Evolutionary conservation across 2,113 vertebrate genomes (phyloP), one percentile per base, ranked within the genome.

Genomic region (Abramis brama): DNA sequence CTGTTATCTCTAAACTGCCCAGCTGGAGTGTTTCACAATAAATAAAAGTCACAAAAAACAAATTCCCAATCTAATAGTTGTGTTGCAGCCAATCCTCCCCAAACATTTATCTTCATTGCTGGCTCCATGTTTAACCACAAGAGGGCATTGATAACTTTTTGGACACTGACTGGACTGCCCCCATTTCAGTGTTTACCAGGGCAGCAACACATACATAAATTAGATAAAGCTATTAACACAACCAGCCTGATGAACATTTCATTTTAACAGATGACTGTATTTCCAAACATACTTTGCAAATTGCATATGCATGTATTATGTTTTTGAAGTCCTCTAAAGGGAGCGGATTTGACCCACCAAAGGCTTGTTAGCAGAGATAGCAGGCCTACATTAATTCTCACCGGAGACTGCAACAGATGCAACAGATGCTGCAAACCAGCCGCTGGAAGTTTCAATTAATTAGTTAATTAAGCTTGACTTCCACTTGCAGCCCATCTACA

Each of bases 281-380:
- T 30, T 73, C n/a, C 2, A 33, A 23, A 30, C 9, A 64, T 47
- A 21, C 25, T 55, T 74, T 13, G 15, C 71, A 79, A 45, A 64
- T 23, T 55, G 17, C 77, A 64, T 80, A 45, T 87, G 52, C 25
- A 83, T 73, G n/a, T 64, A 73, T 52, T 27, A 39, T 85, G 79
- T 86, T 80, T 86, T 39, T 80, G 70, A 86, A 36, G 75, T 55
- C 79, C 91, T 85, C 93, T 64, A 47, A 87, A 91, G 92, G 64
- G 85, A 89, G 84, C 84, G 91, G 84, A 89, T 91, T 70, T 91
- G 85, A 76, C 86, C 52, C 85, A 91, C 81, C 84, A 80, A 82
- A 73, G 86, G 88, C 90, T 94, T 87, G 91, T 94, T 93, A 93
- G 88, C 86, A 86, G 86, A 84, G 88, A 79, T 76, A 86, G 89